phyloP scores from a whole-genome alignment of 2,797 vertebrate species.

The Oreochromis grahami region DNA sequence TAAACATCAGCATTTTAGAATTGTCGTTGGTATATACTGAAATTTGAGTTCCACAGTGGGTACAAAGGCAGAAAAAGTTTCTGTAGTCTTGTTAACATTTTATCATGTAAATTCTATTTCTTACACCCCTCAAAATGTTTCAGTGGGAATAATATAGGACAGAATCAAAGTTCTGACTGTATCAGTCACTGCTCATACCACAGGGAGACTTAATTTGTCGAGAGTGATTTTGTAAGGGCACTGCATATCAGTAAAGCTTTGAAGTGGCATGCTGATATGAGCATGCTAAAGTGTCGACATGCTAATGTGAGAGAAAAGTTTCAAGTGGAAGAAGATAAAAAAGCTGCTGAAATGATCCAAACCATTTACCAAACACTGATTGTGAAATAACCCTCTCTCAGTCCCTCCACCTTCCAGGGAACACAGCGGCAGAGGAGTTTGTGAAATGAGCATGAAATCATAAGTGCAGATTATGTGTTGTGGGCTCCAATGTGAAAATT shows the following conservation, averaged over 20 bases:
- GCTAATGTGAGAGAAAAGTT: slow-evolving; percentile 36
- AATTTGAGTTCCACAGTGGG: not conserved
- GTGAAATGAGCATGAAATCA: slow-evolving; percentile 5
- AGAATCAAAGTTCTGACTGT: slow-evolving; percentile 32
- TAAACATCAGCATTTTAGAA: not conserved
- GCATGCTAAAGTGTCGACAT: slow-evolving; percentile 29
- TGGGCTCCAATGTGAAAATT: not conserved
- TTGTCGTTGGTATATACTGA: not conserved
- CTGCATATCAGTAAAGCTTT: slow-evolving; percentile 45
- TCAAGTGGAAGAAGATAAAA: slow-evolving; percentile 47
- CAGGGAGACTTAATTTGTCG: slow-evolving; percentile 26
- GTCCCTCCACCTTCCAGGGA: slow-evolving; percentile 7
- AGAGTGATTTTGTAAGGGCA: slow-evolving; percentile 29
- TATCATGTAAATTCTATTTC: not conserved
- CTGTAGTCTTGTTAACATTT: not conserved
- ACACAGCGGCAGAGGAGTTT: not conserved
- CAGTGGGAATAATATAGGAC: not conserved
- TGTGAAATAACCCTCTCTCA: slow-evolving; percentile 1
- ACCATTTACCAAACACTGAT: slow-evolving; percentile 14
- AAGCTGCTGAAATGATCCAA: slow-evolving; percentile 36
- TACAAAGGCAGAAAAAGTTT: not conserved
- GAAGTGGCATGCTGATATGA: slow-evolving; percentile 44
- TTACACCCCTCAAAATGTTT: not conserved
- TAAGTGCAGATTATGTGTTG: not conserved
- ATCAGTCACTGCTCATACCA: slow-evolving; percentile 29